These are phyloP conservation scores for Acleris emargana DNA, from an alignment of 2,888 invertebrate genomes.

Conservation along the genomic window DNA sequence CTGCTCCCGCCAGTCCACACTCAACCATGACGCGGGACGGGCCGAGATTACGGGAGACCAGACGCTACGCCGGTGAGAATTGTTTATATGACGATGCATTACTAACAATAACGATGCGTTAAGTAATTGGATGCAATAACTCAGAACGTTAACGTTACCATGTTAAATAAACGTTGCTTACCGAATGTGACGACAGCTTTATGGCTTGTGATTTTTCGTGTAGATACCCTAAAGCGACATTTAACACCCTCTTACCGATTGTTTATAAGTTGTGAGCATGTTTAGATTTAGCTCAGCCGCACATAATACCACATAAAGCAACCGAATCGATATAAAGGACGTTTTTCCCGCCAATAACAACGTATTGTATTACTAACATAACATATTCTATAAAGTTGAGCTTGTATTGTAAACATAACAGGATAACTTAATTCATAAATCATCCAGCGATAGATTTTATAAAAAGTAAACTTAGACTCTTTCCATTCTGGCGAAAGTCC, in stretches of 20 bases:
- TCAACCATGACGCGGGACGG: conserved; percentile 38
- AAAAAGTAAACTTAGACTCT: conserved; percentile 32
- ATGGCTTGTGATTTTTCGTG: background rate
- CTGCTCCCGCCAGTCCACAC: conserved; percentile 34
- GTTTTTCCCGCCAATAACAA: conserved; percentile 5
- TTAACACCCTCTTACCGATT: background rate
- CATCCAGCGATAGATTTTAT: conserved; percentile 20
- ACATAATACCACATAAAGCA: conserved; percentile 22
- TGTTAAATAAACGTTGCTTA: background rate
- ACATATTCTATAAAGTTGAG: conserved; percentile 17
- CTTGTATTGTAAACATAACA: conserved; percentile 24
- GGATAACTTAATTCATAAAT: conserved; percentile 29
- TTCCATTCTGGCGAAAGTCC: conserved; percentile 28
- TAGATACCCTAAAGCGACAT: background rate
- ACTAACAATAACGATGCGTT: conserved; percentile 6
- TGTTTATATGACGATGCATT: conserved; percentile 8
- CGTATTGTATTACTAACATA: conserved; percentile 6
- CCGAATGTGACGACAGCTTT: background rate
- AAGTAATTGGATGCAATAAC: conserved; percentile 2
- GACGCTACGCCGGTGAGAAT: conserved; percentile 34
- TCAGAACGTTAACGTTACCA: background rate
- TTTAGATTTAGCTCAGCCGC: background rate
- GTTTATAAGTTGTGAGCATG: conserved; percentile 14
- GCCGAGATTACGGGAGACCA: conserved; percentile 37
- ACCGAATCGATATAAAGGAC: conserved; percentile 6